Evolutionary conservation across 2,113 vertebrate genomes (phyloP), one percentile per base, ranked within the genome.

Genomic region (Romanogobio albipinnatus): DNA sequence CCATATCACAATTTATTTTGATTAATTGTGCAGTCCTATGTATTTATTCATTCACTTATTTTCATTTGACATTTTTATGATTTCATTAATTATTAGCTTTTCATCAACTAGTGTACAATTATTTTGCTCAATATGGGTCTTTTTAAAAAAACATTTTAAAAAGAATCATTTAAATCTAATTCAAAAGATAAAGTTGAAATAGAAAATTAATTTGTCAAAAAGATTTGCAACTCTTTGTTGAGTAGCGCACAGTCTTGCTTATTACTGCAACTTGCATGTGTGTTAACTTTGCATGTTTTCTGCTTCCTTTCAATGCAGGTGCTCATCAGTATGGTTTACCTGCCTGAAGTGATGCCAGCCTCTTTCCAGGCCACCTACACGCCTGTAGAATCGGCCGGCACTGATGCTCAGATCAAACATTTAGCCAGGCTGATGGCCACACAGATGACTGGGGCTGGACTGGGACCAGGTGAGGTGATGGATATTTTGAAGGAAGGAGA

Each of bases 331-430:
- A 99, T 99, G 97, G 98, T 99, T 9, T 98, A 98, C 88, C 93
- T 99, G n/a, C 98, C 98, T 0, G 97, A 99, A 26, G 89, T 92
- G 90, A 99, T 99, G 98, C 98, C 98, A 0, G 98, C 98, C 0
- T 99, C 98, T 82, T 99, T 99, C 92, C 98, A 99, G 92, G 96
- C 98, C 80, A 99, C 97, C 3, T 99, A 99, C 87, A 99, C 98
- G 0, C 98, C 97, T 0, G 97, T 99, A 58, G 97, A 99, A 89
- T 99, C 98, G 0, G 97, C 98, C 0, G 98, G 98, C 85, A 99
- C 98, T 0, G 97, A 98, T 5, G 96, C 96, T 0, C 98, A 99
- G 88, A 99, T 99, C 85, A 96, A 97, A 76, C 98, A 99, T 90
- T 90, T 97, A 11, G 91, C 95, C 9, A 91, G 96, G 0, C 94